Evolutionary conservation across 1,140 invertebrate genomes (phyloP).

Genomic region (Asobara japonica): DNA sequence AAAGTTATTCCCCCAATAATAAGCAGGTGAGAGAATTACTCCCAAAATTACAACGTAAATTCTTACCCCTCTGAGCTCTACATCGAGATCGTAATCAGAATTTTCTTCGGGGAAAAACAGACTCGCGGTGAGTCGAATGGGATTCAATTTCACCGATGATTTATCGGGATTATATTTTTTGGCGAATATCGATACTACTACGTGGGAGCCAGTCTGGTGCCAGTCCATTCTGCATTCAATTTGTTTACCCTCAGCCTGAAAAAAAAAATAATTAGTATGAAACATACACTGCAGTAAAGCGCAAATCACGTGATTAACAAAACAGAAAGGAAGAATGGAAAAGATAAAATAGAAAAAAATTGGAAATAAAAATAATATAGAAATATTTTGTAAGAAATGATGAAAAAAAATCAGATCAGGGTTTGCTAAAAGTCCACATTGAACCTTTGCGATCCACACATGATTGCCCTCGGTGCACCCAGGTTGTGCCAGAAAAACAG

Average conservation of each 20-base stretch:
- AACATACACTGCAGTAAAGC: no score
- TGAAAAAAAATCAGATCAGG: background rate
- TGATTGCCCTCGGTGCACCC: slow-evolving; percentile 87
- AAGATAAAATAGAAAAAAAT: no score
- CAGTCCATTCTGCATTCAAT: slow-evolving; percentile 89
- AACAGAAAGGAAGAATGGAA: no score
- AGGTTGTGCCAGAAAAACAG: slow-evolving; percentile 87
- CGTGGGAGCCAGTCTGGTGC: slow-evolving; percentile 86
- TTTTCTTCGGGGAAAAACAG: slow-evolving; percentile 85
- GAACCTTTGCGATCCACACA: slow-evolving; percentile 84
- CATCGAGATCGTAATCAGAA: slow-evolving; percentile 79
- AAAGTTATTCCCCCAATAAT: background rate
- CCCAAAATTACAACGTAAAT: background rate
- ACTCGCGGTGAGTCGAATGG: slow-evolving; percentile 80
- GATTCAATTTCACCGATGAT: slow-evolving; percentile 84
- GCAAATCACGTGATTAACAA: no score
- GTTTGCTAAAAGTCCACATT: background rate
- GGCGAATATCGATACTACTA: slow-evolving; percentile 89
- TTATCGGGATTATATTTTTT: slow-evolving; percentile 86
- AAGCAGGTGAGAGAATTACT: background rate
- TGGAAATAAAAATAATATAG: no score
- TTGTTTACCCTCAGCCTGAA: slow-evolving; percentile 56
- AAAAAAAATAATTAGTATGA: slow-evolving; percentile 23
- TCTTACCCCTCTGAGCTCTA: slow-evolving; percentile 86
- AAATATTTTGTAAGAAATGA: slow-evolving; percentile 1